Evolutionary conservation across 2,797 vertebrate genomes (phyloP), one percentile per base, ranked within the genome.

Genomic region (Forpus xanthops): DNA sequence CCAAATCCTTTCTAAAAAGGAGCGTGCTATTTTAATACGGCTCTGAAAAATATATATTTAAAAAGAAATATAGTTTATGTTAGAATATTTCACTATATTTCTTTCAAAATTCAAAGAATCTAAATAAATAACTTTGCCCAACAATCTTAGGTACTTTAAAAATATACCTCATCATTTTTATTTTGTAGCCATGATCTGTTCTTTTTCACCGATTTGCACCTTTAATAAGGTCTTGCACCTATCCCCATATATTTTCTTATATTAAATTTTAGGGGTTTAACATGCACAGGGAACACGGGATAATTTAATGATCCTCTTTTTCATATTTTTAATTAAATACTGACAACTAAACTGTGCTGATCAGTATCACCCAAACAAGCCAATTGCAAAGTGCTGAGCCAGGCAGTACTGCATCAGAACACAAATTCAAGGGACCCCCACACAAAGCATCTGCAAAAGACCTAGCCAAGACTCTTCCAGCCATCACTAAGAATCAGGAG

Each of bases 1-100:
- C 5, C 45, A 87, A 95, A 96, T 74, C 60, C 72, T 74, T 85
- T 55, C 82, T 58, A 58, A 74, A 94, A 88, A 76, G 11, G 1
- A 84, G 45, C 76, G 8, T 21, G 20, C 13, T 79, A 25, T 61
- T 87, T 93, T 58, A 45, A 65, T 33, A 66, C 21, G 15, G 23
- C 12, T 66, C 39, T 37, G 41, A 58, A 71, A 76, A 91, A 87
- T 42, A 89, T 68, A 62, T 67, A 64, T 64, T 89, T 58, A 3
- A 50, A 72, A 85, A 74, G 28, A 68, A 75, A 81, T 56, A 35
- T 9, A 49, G 6, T n/a, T 72, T 72, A 16, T 39, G 18, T 71
- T 81, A 70, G 30, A 73, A n/a, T 31, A 58, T 86, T 72, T 70
- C 45, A 28, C 15, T 75, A 27, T n/a, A n/a, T 49, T 67, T 37